These are phyloP conservation scores for Caradrina kadenii DNA, from an alignment of 2,888 invertebrate genomes.

Conservation along the genomic window DNA sequence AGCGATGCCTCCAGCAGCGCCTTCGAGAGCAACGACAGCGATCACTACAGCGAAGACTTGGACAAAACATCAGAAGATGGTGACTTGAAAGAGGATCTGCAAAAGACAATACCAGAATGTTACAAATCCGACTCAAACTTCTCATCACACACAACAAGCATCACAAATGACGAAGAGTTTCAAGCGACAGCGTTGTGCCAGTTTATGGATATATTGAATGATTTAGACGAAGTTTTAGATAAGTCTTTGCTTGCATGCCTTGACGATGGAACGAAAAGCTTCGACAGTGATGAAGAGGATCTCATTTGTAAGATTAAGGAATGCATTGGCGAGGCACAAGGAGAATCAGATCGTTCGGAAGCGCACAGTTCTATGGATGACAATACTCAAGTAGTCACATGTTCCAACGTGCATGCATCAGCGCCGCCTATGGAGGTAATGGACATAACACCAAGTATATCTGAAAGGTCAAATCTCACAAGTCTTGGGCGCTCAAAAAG, in stretches of 20 bases:
- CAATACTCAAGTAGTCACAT: conserved; percentile 82
- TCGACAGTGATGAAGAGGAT: conserved; percentile 87
- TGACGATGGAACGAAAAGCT: conserved; percentile 79
- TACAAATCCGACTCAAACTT: conserved; percentile 87
- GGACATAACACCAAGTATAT: conserved; percentile 68
- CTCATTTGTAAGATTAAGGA: conserved; percentile 86
- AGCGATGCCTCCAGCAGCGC: conserved; percentile 82
- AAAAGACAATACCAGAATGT: conserved; percentile 86
- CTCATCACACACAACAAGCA: conserved; percentile 83
- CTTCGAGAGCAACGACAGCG: conserved; percentile 80
- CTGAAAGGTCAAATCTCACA: conserved; percentile 69
- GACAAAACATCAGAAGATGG: conserved; percentile 83
- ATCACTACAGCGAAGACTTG: conserved; percentile 74
- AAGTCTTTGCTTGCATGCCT: conserved; percentile 87
- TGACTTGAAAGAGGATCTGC: conserved; percentile 84
- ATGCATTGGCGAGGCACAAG: conserved; percentile 76
- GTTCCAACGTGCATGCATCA: conserved; percentile 69
- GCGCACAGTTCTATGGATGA: conserved; percentile 81
- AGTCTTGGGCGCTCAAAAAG: conserved; percentile 84
- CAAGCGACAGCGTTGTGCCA: conserved; percentile 87
- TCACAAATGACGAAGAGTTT: conserved; percentile 87
- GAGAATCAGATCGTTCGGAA: conserved; percentile 73
- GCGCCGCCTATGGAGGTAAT: conserved; percentile 71
- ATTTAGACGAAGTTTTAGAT: conserved; percentile 91
- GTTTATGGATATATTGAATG: conserved; percentile 90